These are phyloP conservation scores for Polyommatus iphigenia DNA, from an alignment of 2,888 invertebrate species.

Conservation along the genomic window DNA sequence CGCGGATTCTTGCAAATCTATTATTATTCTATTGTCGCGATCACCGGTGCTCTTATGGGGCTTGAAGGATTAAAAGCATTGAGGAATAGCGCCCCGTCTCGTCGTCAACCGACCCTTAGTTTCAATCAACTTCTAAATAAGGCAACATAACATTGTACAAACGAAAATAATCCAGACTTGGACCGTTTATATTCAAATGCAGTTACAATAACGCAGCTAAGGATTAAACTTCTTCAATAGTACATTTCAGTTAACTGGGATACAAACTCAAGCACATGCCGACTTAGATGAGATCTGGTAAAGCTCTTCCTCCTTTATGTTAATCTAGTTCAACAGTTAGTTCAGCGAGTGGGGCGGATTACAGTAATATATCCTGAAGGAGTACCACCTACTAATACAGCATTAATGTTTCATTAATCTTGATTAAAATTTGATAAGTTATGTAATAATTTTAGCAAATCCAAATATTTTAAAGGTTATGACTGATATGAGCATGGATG, in stretches of 20 bases:
- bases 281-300: slow-evolving; percentile 34
- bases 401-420: neutral
- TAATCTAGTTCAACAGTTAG: slow-evolving; percentile 36
- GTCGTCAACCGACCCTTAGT: neutral
- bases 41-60: too few relatives aligned
- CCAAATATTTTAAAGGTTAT: neutral
- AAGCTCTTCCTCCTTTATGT: slow-evolving; percentile 34
- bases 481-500: neutral
- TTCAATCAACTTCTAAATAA: neutral
- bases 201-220: slow-evolving; percentile 30
- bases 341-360: slow-evolving; percentile 33
- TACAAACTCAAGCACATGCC: slow-evolving; percentile 34
- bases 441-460: neutral
- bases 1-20: too few relatives aligned
- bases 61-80: too few relatives aligned
- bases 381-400: slow-evolving; percentile 16
- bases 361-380: slow-evolving; percentile 31
- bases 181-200: slow-evolving; percentile 19
- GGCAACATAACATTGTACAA: neutral
- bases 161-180: neutral
- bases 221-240: slow-evolving; percentile 33
- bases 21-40: too few relatives aligned
- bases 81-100: too few relatives aligned
- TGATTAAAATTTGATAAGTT: neutral
- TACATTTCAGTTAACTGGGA: slow-evolving; percentile 34